These are phyloP conservation scores for Bombus picipes DNA, from an alignment of 1,140 invertebrate species.

Conservation along the genomic window DNA sequence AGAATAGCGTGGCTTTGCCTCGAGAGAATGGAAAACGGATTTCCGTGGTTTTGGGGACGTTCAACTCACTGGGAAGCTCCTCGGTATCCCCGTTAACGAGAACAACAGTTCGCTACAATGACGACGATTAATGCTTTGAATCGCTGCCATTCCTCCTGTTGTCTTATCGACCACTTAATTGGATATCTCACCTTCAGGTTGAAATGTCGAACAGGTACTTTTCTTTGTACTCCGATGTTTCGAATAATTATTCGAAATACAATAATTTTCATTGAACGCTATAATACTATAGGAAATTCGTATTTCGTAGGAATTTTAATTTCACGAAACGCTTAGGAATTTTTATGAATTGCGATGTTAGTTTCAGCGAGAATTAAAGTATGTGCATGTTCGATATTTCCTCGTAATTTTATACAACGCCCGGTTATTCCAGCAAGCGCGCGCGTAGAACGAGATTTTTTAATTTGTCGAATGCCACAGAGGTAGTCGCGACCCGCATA, in stretches of 20 bases:
- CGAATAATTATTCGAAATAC: too few relatives aligned
- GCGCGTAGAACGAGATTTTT: not conserved
- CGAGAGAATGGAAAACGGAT: slow-evolving; percentile 63
- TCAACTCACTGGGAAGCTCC: slow-evolving; percentile 51
- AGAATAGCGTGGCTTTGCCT: slow-evolving; percentile 54
- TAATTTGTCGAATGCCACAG: not conserved
- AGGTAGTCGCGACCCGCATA: not conserved
- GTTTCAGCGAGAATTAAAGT: not conserved
- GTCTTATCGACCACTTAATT: slow-evolving; percentile 18
- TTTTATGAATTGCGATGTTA: not conserved
- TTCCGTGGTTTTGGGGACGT: slow-evolving; percentile 59
- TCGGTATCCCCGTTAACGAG: slow-evolving; percentile 39
- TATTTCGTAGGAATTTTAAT: too few relatives aligned
- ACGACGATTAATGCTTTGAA: slow-evolving; percentile 58
- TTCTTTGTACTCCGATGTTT: not conserved
- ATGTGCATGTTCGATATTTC: not conserved
- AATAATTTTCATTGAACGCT: too few relatives aligned
- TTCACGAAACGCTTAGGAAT: not conserved
- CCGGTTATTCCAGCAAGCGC: not conserved
- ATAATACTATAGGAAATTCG: too few relatives aligned
- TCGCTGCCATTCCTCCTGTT: not conserved
- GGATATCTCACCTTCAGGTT: slow-evolving; percentile 19
- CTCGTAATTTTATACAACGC: not conserved
- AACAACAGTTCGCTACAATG: slow-evolving; percentile 45
- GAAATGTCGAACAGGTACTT: not conserved